Base-by-base conservation (phyloP, 2,888 invertebrate genomes). In the Hirtodrosophila alboralis region DNA sequence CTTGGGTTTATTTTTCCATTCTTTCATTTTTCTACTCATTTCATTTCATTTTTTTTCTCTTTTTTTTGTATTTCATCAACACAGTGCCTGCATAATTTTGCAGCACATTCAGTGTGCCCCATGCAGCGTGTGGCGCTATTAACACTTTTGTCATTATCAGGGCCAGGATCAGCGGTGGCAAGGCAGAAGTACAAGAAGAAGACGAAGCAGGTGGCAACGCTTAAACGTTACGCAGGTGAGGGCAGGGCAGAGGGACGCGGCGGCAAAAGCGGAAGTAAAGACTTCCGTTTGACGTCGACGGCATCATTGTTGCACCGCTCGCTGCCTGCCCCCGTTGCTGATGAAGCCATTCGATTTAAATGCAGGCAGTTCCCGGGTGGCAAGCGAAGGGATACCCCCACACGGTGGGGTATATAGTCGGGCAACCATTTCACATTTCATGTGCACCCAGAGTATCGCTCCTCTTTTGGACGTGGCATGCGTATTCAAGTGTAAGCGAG, bases 61-160 rank as follows among this genome's bases (percentile, higher is more conserved):
- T 33, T 34, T 12, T 27, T 18, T n/a, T 75, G 80, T 71, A 61
- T 85, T 85, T 67, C 73, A 79, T 75, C 79, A 78, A 60, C 83
- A 60, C 83, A 58, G 67, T 18, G 79, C 81, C 85, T 75, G 85
- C 81, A 86, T 81, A 78, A 86, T 81, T 84, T 71, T 53, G 69
- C 64, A 72, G 68, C 72, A 58, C 73, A 78, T 75, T 66, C 79
- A 58, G 27, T 60, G 73, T n/a, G n/a, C 76, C 63, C 60, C 83
- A 60, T 58, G 80, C 67, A 59, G 61, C 58, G 78, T 81, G 85
- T 84, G 83, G 76, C 73, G 87, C 84, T 85, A 81, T 83, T 83
- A 83, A 83, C 81, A 86, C 81, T 83, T 83, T 83, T 86, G 86
- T 84, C 80, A 86, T 86, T 79, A 79, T 84, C 70, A 70, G 41